Base-by-base conservation (phyloP, 2,113 vertebrate species). In the Prietella phreatophila region DNA sequence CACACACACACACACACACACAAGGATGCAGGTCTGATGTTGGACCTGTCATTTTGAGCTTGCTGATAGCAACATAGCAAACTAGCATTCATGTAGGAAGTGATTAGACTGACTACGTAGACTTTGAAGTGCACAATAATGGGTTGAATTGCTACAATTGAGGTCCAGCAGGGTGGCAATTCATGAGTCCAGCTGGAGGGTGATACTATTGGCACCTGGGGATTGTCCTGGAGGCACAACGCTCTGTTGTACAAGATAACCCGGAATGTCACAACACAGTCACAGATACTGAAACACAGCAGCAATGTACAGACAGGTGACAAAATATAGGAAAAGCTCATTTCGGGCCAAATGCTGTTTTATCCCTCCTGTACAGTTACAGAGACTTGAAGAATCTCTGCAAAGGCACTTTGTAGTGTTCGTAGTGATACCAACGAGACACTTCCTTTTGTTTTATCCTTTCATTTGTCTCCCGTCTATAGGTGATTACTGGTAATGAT, bases 91-190 rank as follows among this genome's bases (percentile, higher is more conserved):
- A 27, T 42, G 65, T 47, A 61, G 65, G 15, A 88, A 86, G 84
- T 85, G 63, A 80, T 86, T 82, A 84, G 83, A 89, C 82, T 83
- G 85, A 84, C 69, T 88, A 85, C 85, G 87, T 83, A 83, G 85
- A 79, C 82, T 89, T 88, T 90, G 82, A 89, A 85, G 89, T 89
- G 39, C 60, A 71, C 85, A 90, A 83, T 89, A 88, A 91, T 82
- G 75, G 42, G 75, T 50, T 78, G 25, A 78, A 67, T 47, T 14
- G 85, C 60, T 81, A 65, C 63, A 83, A 86, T 82, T 87, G 85
- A 87, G 82, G 83, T 87, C 61, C 85, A 89, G 82, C 86, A 86
- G 89, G 84, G 87, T 76, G 79, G 86, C 69, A 85, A 87, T 87
- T 89, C 42, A 85, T 87, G 82, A 22, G 75, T 85, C 78, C 91